Evolutionary conservation across 2,888 invertebrate species (phyloP).

Genomic region (Melanophora roralis): DNA sequence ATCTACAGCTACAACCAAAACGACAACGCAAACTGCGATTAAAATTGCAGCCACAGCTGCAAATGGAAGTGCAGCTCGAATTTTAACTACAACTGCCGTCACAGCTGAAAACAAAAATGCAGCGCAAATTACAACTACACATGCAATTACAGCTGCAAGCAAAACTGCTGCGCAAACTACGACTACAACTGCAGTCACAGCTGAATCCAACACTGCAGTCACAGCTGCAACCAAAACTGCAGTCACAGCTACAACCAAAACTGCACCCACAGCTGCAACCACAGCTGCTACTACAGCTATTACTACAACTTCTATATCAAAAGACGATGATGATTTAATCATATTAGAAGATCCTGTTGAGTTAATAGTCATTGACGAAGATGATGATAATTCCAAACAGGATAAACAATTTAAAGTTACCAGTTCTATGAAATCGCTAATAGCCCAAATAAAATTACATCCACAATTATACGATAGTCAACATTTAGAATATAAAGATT

Average conservation of each 20-base stretch:
- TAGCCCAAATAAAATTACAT: constrained; percentile 67
- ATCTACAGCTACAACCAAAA: no score
- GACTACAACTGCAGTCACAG: neutral
- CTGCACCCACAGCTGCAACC: no score
- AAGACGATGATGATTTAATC: constrained; percentile 59
- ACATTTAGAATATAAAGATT: constrained; percentile 62
- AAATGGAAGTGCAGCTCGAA: no score
- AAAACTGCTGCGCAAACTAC: no score
- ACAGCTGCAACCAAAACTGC: neutral
- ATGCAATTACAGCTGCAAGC: no score
- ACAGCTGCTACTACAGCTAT: no score
- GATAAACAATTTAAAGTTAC: constrained; percentile 30
- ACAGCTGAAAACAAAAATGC: no score
- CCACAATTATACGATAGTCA: constrained; percentile 68
- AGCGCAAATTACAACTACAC: no score
- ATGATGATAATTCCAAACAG: constrained; percentile 38
- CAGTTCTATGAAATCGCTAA: constrained; percentile 56
- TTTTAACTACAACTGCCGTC: no score
- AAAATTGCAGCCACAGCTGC: no score
- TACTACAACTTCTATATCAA: neutral
- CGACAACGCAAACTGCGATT: no score
- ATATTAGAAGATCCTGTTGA: constrained; percentile 54
- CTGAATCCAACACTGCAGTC: neutral
- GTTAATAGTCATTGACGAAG: constrained; percentile 68
- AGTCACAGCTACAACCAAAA: no score